Percentiles rank a stretch among this genome's conserved stretches.
phyloP scores from a whole-genome alignment of 2,888 invertebrate species.

The Drosophila fulvimacula region DNA sequence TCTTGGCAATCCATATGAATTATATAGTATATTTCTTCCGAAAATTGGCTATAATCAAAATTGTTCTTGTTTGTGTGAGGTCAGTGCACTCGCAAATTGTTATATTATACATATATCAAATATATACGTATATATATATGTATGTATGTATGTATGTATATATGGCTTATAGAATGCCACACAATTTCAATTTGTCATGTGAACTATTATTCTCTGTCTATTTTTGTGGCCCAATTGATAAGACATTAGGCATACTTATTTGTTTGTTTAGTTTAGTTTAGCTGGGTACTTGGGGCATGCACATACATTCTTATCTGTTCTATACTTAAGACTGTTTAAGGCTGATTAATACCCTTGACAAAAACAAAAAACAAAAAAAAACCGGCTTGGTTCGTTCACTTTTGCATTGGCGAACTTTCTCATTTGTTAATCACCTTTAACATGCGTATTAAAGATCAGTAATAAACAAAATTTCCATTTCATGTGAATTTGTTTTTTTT shows the following conservation, averaged over 20 bases:
- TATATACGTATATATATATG: slow-evolving; percentile 1
- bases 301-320: slow-evolving; percentile 3
- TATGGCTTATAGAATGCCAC: background rate
- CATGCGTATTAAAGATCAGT: slow-evolving; percentile 5
- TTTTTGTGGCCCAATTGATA: slow-evolving; percentile 16
- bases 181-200: slow-evolving; percentile 7
- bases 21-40: slow-evolving; percentile 6
- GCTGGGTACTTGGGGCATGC: background rate
- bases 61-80: slow-evolving; percentile 48
- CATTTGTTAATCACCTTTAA: slow-evolving; percentile 3
- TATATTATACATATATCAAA: slow-evolving; percentile 3
- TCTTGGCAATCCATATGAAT: slow-evolving; percentile 35
- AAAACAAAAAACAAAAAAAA: slow-evolving; percentile 4
- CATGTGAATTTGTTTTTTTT: no score
- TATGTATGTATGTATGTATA: background rate
- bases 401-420: slow-evolving; percentile 15
- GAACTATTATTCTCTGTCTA: slow-evolving; percentile 5
- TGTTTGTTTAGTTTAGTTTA: slow-evolving; percentile 6
- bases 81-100: slow-evolving; percentile 50
- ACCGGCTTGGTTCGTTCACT: slow-evolving; percentile 20
- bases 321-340: background rate
- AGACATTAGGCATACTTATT: background rate
- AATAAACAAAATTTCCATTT: background rate
- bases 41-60: slow-evolving; percentile 22
- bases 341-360: background rate